phyloP scores from a whole-genome alignment of 2,888 invertebrate genomes.

The Andrena hattorfiana region DNA sequence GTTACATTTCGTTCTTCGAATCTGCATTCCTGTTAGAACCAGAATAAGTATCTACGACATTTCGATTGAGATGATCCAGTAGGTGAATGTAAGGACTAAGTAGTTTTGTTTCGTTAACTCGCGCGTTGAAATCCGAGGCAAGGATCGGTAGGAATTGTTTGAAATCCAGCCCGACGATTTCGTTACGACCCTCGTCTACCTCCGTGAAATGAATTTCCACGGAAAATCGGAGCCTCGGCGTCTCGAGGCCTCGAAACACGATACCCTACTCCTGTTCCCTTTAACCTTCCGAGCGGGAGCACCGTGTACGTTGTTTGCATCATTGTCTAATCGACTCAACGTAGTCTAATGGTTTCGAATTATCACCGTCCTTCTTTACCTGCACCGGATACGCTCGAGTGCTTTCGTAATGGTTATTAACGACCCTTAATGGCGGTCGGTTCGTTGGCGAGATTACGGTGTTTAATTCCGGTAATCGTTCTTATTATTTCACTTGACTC shows the following conservation, averaged over 20 bases:
- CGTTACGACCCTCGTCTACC: not conserved
- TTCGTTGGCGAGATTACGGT: conserved; percentile 28
- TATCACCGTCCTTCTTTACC: conserved; percentile 47
- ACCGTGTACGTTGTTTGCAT: conserved; percentile 33
- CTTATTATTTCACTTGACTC: conserved; percentile 9
- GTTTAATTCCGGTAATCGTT: conserved; percentile 43
- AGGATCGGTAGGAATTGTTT: not conserved
- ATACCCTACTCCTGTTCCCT: conserved; percentile 27
- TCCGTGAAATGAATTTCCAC: conserved; percentile 35
- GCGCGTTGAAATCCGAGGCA: conserved; percentile 27
- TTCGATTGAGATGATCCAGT: conserved; percentile 34
- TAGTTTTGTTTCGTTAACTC: conserved; percentile 18
- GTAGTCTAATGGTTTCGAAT: conserved; percentile 51
- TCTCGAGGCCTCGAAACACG: conserved; percentile 26
- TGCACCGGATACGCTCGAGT: conserved; percentile 41
- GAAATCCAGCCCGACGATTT: not conserved
- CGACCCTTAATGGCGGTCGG: conserved; percentile 45
- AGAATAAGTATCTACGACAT: too few species aligned
- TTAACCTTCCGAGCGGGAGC: conserved; percentile 4
- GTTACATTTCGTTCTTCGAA: not conserved
- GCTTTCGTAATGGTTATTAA: conserved; percentile 51
- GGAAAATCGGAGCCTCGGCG: conserved; percentile 25
- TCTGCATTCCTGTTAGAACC: too few species aligned
- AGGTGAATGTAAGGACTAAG: conserved; percentile 20
- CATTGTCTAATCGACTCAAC: conserved; percentile 49